Evolutionary conservation across 92 coral and sea anemone species (phyloP).

Genomic region (Nematostella vectensis): DNA sequence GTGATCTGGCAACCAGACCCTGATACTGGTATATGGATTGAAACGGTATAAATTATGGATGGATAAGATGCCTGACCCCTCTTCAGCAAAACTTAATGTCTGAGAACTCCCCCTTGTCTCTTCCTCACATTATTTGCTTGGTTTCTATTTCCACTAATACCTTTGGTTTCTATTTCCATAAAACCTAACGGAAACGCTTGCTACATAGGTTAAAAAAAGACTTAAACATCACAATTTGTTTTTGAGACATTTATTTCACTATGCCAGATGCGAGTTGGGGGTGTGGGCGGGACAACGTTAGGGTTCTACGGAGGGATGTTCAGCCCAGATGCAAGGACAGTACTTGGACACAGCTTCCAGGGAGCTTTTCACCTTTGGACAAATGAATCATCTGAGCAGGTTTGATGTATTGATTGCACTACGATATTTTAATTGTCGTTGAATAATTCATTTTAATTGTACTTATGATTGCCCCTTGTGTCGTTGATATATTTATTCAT

Average conservation of each 20-base stretch:
- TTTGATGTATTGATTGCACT: not conserved
- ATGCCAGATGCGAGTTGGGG: constrained; percentile 91
- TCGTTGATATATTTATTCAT: no score
- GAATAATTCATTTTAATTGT: no score
- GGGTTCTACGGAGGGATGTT: constrained; percentile 90
- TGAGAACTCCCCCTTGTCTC: no score
- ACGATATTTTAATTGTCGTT: not conserved
- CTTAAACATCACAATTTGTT: no score
- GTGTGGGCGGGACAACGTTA: constrained; percentile 93
- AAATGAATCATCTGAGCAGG: constrained; percentile 16
- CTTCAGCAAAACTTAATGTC: no score
- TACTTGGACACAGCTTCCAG: constrained; percentile 91
- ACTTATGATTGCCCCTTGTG: no score
- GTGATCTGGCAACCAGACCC: constrained; percentile 88
- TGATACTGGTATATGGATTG: constrained; percentile 92
- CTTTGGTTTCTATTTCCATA: no score
- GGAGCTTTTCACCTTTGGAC: constrained; percentile 90
- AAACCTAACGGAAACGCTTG: no score
- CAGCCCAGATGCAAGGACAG: constrained; percentile 73
- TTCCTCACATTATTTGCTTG: no score
- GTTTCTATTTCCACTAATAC: no score
- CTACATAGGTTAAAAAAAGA: no score
- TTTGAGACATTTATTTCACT: not conserved
- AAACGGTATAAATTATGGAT: constrained; percentile 58
- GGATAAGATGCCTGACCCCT: not conserved